These are phyloP conservation scores for Brachionus sp. DNA, from an alignment of 1,140 invertebrate species.

Conservation along the genomic window DNA sequence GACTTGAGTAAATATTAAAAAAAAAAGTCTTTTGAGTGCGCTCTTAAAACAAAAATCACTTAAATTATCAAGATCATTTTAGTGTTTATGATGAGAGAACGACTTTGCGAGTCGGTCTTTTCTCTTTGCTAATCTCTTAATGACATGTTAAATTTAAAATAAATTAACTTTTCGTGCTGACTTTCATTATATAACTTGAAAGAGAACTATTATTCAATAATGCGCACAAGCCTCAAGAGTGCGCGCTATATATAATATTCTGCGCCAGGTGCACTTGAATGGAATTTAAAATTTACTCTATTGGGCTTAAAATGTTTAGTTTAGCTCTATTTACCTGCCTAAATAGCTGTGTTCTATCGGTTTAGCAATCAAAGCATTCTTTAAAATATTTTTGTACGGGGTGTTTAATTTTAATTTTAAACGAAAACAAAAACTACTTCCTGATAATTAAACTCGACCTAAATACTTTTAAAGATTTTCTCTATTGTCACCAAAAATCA, in stretches of 20 bases:
- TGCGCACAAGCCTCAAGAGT: neutral
- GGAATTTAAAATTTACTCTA: neutral
- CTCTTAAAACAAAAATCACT: neutral
- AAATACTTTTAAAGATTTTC: neutral
- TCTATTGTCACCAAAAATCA: constrained; percentile 22
- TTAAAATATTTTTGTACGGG: neutral
- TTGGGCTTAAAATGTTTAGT: constrained; percentile 26
- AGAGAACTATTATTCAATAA: constrained; percentile 12
- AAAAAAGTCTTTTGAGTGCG: neutral
- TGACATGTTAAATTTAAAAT: constrained; percentile 29
- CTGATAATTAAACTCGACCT: constrained; percentile 40
- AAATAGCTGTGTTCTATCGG: constrained; percentile 31
- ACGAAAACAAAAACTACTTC: constrained; percentile 10
- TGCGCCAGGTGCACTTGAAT: constrained; percentile 9
- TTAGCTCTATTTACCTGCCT: constrained; percentile 37
- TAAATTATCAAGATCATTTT: constrained; percentile 35
- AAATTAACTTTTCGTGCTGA: constrained; percentile 38
- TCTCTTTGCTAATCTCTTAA: constrained; percentile 1
- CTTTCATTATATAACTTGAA: constrained; percentile 5
- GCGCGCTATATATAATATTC: neutral
- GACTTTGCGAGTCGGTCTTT: neutral
- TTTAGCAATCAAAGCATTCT: constrained; percentile 39
- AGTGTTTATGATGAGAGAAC: constrained; percentile 32
- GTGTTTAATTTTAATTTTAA: constrained; percentile 22
- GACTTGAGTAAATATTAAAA: constrained; percentile 21